Evolutionary conservation across 2,797 vertebrate species (phyloP).

Genomic region (Chaetodon trifasciatus): DNA sequence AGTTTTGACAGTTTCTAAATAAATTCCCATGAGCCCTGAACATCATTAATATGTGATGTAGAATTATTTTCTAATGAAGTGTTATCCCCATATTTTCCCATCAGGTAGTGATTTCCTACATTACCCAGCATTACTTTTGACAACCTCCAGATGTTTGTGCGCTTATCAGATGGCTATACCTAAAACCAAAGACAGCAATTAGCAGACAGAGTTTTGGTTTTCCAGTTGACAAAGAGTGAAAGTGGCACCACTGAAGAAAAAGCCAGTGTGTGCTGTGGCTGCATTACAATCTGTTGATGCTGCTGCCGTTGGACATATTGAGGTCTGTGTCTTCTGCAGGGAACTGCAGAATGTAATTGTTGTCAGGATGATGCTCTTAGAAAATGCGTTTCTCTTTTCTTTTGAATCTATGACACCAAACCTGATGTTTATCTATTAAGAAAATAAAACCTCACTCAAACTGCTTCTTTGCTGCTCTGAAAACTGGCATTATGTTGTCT

Average conservation of each 20-base stretch:
- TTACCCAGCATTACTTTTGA: neutral
- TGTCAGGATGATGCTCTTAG: neutral
- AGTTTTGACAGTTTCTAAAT: neutral
- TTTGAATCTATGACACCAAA: neutral
- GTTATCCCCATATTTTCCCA: neutral
- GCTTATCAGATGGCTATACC: neutral
- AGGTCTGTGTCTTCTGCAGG: neutral
- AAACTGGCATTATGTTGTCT: neutral
- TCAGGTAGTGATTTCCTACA: slow-evolving; percentile 1
- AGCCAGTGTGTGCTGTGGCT: slow-evolving; percentile 3
- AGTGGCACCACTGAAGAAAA: neutral
- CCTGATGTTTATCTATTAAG: neutral
- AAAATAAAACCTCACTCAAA: neutral
- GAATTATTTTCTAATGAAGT: neutral
- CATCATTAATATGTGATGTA: neutral
- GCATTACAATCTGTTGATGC: slow-evolving; percentile 13
- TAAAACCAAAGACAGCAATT: neutral
- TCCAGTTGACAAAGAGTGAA: neutral
- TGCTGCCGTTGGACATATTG: neutral
- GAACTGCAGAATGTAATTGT: slow-evolving; percentile 1
- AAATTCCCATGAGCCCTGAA: neutral
- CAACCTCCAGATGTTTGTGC: slow-evolving; percentile 7
- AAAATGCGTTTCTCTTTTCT: slow-evolving; percentile 2
- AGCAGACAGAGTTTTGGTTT: neutral
- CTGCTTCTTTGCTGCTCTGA: neutral